Evolutionary conservation across 2,797 vertebrate species (phyloP).

Genomic region (Okamejei kenojei): DNA sequence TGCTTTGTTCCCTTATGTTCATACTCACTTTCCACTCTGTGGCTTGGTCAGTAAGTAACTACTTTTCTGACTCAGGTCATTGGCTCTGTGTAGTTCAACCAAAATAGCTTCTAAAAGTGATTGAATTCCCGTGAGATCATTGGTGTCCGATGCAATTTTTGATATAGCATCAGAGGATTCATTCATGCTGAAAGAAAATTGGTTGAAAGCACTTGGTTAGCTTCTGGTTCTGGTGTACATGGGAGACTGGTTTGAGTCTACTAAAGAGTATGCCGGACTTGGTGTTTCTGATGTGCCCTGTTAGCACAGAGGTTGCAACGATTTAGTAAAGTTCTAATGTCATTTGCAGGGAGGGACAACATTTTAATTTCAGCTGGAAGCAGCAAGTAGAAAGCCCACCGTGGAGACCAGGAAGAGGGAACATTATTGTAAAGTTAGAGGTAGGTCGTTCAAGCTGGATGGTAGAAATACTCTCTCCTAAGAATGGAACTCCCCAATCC

Average conservation of each 20-base stretch:
- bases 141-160: constrained; percentile 26
- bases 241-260: not conserved
- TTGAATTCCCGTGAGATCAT: not conserved
- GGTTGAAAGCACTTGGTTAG: not conserved
- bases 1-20: not conserved
- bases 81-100: constrained; percentile 27
- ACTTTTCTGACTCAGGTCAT: constrained; percentile 26
- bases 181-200: constrained; percentile 31
- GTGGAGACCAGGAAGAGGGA: not conserved
- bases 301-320: not conserved
- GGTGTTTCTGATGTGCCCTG: not conserved
- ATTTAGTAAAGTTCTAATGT: not conserved
- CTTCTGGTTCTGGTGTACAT: not conserved
- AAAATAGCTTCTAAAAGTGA: constrained; percentile 29
- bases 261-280: not conserved
- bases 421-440: not conserved
- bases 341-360: not conserved
- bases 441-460: not conserved
- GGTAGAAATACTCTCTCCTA: not conserved
- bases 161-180: constrained; percentile 27
- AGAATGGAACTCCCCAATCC: not conserved
- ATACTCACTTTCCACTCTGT: constrained; percentile 28
- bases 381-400: too few relatives aligned
- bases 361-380: not conserved
- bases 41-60: constrained; percentile 25